Evolutionary conservation across 2,797 vertebrate genomes (phyloP).

Genomic region (Fundulus diaphanus): DNA sequence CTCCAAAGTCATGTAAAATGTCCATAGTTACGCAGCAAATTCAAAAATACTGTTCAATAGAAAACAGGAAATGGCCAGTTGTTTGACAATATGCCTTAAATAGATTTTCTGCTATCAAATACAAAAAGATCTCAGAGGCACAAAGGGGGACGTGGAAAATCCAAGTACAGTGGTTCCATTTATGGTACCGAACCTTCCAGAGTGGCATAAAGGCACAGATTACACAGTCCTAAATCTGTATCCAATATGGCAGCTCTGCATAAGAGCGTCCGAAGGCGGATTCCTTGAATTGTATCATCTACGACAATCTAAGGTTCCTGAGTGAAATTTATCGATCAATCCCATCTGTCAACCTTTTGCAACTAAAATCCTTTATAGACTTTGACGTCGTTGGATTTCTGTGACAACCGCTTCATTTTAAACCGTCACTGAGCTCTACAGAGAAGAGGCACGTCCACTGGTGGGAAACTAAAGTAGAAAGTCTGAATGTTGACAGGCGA

Average conservation of each 20-base stretch:
- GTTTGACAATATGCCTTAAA: background rate
- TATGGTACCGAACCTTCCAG: background rate
- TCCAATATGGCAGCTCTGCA: background rate
- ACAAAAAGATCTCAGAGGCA: background rate
- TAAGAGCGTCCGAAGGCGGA: background rate
- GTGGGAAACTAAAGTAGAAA: background rate
- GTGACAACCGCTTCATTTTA: background rate
- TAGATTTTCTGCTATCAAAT: background rate
- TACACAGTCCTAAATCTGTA: background rate
- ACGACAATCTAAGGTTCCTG: background rate
- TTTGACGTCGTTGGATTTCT: background rate
- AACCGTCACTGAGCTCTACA: background rate
- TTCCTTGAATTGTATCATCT: background rate
- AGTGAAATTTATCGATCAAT: background rate
- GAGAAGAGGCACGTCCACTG: background rate
- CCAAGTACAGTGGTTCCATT: background rate
- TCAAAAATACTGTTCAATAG: background rate
- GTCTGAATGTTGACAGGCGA: background rate
- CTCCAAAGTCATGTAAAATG: background rate
- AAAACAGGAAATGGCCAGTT: background rate
- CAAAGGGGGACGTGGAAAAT: background rate
- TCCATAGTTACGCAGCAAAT: background rate
- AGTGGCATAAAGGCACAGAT: background rate
- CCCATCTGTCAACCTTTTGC: background rate
- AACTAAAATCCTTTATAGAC: background rate